phyloP scores from a whole-genome alignment of 2,888 invertebrate genomes.

The Perithous albicinctus region DNA sequence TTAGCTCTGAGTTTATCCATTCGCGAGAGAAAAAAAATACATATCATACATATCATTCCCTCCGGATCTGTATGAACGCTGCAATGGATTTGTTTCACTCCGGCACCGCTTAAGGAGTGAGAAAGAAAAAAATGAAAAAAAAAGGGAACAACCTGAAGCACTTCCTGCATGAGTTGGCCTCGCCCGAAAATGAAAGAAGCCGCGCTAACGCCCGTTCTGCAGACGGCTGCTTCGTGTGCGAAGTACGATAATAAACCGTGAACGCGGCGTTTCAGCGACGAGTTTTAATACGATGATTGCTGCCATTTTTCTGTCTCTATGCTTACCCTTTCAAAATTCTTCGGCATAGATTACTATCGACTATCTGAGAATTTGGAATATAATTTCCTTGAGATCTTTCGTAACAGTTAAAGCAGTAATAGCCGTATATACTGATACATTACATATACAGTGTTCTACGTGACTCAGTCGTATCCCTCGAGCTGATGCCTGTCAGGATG shows the following conservation, averaged over 20 bases:
- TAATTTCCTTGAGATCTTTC: slow-evolving; percentile 56
- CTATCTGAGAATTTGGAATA: slow-evolving; percentile 56
- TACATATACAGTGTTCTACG: no score
- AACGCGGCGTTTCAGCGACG: slow-evolving; percentile 14
- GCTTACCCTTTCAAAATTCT: slow-evolving; percentile 39
- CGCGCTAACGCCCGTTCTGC: slow-evolving; percentile 59
- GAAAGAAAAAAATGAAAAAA: slow-evolving; percentile 14
- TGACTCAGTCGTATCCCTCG: no score
- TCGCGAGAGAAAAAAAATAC: slow-evolving; percentile 49
- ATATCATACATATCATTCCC: slow-evolving; percentile 52
- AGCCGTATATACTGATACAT: no score
- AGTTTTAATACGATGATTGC: slow-evolving; percentile 56
- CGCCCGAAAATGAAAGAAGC: slow-evolving; percentile 67
- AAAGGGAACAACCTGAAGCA: slow-evolving; percentile 43
- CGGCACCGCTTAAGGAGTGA: slow-evolving; percentile 23
- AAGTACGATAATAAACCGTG: slow-evolving; percentile 61
- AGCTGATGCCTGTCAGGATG: slow-evolving; percentile 53
- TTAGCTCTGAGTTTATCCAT: slow-evolving; percentile 44
- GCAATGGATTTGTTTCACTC: slow-evolving; percentile 47
- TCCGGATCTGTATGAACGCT: slow-evolving; percentile 58
- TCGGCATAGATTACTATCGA: slow-evolving; percentile 61
- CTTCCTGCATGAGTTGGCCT: slow-evolving; percentile 62
- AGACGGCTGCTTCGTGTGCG: slow-evolving; percentile 35
- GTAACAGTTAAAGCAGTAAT: slow-evolving; percentile 1
- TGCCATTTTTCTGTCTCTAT: slow-evolving; percentile 26